Base-by-base conservation (phyloP, 2,888 invertebrate species). In the Neocrepidodera transversa region DNA sequence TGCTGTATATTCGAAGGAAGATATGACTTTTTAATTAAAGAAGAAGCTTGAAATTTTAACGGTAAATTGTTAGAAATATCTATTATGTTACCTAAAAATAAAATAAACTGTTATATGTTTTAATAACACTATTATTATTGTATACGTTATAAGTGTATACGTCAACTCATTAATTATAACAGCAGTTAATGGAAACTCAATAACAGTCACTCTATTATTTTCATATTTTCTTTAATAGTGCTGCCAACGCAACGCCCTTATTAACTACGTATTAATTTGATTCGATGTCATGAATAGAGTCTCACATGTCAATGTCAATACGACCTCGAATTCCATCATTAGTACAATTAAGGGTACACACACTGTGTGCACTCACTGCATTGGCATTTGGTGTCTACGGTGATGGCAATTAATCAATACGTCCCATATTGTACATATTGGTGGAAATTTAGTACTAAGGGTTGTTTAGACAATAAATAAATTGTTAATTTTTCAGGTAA, bases 251-350 rank as follows among this genome's bases (percentile, higher is more conserved):
- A 30, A 13, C 47, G 28, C 16, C 16, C 47, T 23, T 14, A 47
- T 30, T 47, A 30, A 47, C 47, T 30, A 13, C 16, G 30, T 30
- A 47, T 28, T 47, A 47, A 47, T 47, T 47, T 47, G 28, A 47
- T 28, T 47, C 26, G 30, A 47, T 47, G 30, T 28, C 47, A 17
- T 47, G 47, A 47, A 47, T 47, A 30, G 47, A 47, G 47, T 16
- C 47, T 47, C 47, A 47, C 47, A 47, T 47, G 47, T 47, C 47
- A 47, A 16, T 47, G 30, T 30, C 47, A 47, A 47, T 14, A 23
- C 28, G 17, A 17, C 17, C 17, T 17, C 16, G 17, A 38, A 38
- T 38, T 38, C 38, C 38, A 38, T 38, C 38, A 38, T 38, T 38
- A 38, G 38, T n/a, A 17, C 38, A 38, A 38, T 38, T 38, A 38